These are phyloP conservation scores for Nannoperca obscura DNA, from an alignment of 2,797 vertebrate genomes.

Conservation along the genomic window DNA sequence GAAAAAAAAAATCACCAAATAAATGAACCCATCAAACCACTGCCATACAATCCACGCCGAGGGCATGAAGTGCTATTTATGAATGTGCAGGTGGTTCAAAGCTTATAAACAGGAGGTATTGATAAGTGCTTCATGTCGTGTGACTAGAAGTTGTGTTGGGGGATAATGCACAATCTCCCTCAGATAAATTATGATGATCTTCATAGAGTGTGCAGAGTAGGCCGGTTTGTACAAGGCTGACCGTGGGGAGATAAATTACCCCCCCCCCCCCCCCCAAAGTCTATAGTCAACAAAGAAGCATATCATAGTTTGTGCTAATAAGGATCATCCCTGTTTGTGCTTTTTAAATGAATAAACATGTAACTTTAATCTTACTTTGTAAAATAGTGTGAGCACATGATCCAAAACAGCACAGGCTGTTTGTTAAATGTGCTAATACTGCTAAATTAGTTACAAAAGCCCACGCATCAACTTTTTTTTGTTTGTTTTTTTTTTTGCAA, in stretches of 20 bases:
- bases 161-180: conserved; percentile 20
- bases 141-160: conserved; percentile 24
- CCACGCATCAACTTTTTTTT: conserved; percentile 24
- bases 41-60: conserved; percentile 8
- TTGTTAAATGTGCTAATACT: conserved; percentile 56
- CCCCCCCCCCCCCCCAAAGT: conserved; percentile 16
- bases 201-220: conserved; percentile 19
- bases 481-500: conserved; percentile 8
- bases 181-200: conserved; percentile 46
- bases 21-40: conserved; percentile 42
- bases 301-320: conserved; percentile 55
- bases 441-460: conserved; percentile 38
- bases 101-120: conserved; percentile 39
- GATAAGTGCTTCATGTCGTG: conserved; percentile 28
- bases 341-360: conserved; percentile 61
- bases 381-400: conserved; percentile 41
- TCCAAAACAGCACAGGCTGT: conserved; percentile 44
- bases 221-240: conserved; percentile 46
- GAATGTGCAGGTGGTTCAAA: conserved; percentile 29
- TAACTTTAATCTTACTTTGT: conserved; percentile 54
- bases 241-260: conserved; percentile 33
- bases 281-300: conserved; percentile 52
- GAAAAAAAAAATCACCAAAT: conserved; percentile 36
- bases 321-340: conserved; percentile 58
- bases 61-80: conserved; percentile 31